Evolutionary conservation across 2,888 invertebrate genomes (phyloP).

Genomic region (Eugnorisma glareosa): DNA sequence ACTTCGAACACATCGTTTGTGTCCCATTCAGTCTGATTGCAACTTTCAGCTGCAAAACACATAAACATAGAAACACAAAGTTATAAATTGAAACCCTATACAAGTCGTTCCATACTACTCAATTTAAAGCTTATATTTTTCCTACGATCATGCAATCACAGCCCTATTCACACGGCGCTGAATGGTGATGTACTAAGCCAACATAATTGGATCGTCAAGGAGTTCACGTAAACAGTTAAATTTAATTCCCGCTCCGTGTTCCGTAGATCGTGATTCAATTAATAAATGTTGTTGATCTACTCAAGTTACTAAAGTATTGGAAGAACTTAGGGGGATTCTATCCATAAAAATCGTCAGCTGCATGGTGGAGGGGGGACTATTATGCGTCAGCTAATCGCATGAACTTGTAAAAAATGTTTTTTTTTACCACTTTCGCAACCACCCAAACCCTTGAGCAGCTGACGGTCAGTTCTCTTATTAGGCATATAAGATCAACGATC

Average conservation of each 20-base stretch:
- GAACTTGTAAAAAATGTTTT: too few relatives aligned
- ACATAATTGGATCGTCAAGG: constrained; percentile 44
- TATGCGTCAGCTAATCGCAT: too few relatives aligned
- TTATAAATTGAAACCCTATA: not conserved
- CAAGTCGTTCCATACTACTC: not conserved
- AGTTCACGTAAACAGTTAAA: constrained; percentile 49
- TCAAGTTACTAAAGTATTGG: not conserved
- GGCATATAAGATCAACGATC: too few relatives aligned
- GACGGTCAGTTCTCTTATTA: too few relatives aligned
- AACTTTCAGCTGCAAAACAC: too few relatives aligned
- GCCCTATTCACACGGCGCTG: constrained; percentile 14
- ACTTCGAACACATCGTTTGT: not conserved
- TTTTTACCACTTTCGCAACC: too few relatives aligned
- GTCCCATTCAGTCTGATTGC: not conserved
- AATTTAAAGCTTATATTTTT: constrained; percentile 8
- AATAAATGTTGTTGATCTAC: constrained; percentile 43
- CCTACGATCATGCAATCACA: constrained; percentile 4
- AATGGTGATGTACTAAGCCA: constrained; percentile 37
- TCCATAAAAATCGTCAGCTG: too few relatives aligned
- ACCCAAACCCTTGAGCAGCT: too few relatives aligned
- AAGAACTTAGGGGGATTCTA: not conserved
- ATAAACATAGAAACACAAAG: not conserved
- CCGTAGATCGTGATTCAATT: constrained; percentile 50
- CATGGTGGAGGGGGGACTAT: too few relatives aligned
- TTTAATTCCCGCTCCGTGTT: constrained; percentile 36